These are phyloP conservation scores for Tetrax tetrax DNA, from an alignment of 2,113 vertebrate species.

Conservation along the genomic window DNA sequence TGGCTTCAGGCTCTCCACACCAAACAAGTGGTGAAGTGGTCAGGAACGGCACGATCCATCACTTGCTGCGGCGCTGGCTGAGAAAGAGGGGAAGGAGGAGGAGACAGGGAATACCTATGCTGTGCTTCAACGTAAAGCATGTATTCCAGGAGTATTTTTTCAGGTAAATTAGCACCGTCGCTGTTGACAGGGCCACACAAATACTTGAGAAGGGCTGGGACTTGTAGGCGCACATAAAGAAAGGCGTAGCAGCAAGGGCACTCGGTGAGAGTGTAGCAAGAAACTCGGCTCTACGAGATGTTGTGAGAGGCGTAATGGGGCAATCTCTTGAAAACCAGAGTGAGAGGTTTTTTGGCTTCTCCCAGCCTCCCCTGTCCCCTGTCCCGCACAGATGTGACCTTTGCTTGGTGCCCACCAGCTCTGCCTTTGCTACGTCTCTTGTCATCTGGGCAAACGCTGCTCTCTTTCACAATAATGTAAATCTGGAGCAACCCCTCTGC, in stretches of 20 bases:
- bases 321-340: neutral
- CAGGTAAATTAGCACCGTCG: neutral
- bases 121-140: neutral
- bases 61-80: rapidly evolving
- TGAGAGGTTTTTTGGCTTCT: neutral
- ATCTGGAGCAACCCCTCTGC: neutral
- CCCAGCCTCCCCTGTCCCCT: neutral
- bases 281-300: no score
- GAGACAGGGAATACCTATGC: neutral
- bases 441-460: neutral
- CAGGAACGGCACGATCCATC: neutral
- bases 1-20: neutral
- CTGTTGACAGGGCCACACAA: neutral
- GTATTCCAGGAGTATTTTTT: neutral
- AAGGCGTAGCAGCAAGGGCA: neutral
- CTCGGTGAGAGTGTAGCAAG: rapidly evolving
- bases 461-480: neutral
- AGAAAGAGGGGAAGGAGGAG: neutral
- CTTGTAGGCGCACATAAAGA: neutral
- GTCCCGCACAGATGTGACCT: neutral
- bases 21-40: neutral
- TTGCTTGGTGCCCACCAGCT: neutral
- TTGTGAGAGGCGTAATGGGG: neutral
- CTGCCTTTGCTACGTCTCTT: neutral
- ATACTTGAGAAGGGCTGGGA: neutral